A percentile compares a stretch with the other conserved stretches of the same genome.
These are phyloP conservation scores for Heterodera schachtii DNA, from an alignment of 1,140 invertebrate species.

Conservation along the genomic window DNA sequence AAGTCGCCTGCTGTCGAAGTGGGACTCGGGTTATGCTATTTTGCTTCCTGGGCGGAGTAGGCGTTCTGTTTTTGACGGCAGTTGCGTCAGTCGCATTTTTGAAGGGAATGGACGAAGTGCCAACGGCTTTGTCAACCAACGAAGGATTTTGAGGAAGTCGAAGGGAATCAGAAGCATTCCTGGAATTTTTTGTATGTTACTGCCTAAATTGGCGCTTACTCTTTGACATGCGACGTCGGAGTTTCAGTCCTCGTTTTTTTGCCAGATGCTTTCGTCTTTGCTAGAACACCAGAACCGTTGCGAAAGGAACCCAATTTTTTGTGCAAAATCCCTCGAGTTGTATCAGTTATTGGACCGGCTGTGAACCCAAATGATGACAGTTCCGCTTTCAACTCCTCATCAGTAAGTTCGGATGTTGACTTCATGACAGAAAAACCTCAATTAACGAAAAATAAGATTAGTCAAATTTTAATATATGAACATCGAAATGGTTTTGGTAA, in stretches of 20 bases:
- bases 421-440: slow-evolving; percentile 36
- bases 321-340: slow-evolving; percentile 54
- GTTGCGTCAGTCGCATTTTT: slow-evolving; percentile 4
- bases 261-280: slow-evolving; percentile 14
- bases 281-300: slow-evolving; percentile 6
- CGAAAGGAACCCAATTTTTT: slow-evolving; percentile 55
- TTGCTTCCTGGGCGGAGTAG: slow-evolving; percentile 34
- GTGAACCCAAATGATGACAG: slow-evolving; percentile 44
- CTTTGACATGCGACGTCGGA: slow-evolving; percentile 3
- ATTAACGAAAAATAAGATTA: no score
- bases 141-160: background rate
- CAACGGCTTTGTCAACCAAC: background rate
- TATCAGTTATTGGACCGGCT: slow-evolving; percentile 50
- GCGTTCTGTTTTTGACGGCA: slow-evolving; percentile 37
- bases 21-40: background rate
- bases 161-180: slow-evolving; percentile 10
- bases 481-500: no score
- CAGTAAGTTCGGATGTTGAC: slow-evolving; percentile 47
- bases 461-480: no score
- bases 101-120: slow-evolving; percentile 7
- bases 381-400: slow-evolving; percentile 53
- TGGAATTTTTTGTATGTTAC: background rate
- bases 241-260: slow-evolving; percentile 18
- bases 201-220: background rate
- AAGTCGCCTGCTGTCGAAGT: slow-evolving; percentile 20